Evolutionary conservation across 2,113 vertebrate species (phyloP).

Genomic region (Arenaria interpres): DNA sequence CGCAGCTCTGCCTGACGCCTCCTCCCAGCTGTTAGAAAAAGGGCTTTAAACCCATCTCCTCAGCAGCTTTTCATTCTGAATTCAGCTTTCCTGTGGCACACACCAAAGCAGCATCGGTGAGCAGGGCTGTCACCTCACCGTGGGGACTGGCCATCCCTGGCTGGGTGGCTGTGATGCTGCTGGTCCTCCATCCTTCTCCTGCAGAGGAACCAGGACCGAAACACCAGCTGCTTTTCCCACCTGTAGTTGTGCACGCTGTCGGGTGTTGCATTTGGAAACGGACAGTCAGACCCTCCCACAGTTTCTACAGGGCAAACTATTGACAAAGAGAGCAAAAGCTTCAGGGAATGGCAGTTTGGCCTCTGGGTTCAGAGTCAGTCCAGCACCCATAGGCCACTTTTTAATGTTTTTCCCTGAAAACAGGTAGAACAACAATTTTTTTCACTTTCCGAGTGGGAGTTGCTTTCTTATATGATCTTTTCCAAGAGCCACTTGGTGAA

Average conservation of each 20-base stretch:
- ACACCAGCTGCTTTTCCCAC: accelerated
- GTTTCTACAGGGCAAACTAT: too few relatives aligned
- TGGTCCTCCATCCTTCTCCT: not conserved
- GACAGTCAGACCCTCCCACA: accelerated
- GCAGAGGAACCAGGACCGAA: not conserved
- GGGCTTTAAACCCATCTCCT: not conserved
- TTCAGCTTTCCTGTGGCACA: not conserved
- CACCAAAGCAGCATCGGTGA: accelerated
- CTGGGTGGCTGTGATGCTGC: not conserved
- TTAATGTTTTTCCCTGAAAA: not conserved
- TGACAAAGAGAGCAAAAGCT: not conserved
- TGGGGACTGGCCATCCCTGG: accelerated
- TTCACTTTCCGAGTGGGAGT: not conserved
- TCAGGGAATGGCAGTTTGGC: not conserved
- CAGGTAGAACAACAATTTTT: not conserved
- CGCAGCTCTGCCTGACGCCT: not conserved
- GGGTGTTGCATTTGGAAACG: accelerated
- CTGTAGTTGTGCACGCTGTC: accelerated
- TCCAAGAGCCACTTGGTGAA: not conserved
- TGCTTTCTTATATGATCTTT: not conserved
- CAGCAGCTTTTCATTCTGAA: not conserved
- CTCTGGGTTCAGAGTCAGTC: not conserved
- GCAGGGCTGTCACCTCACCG: accelerated
- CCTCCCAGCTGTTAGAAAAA: not conserved
- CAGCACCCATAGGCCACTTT: not conserved